phyloP scores from a whole-genome alignment of 2,113 vertebrate species.

The Serranochromis macrocephalus region DNA sequence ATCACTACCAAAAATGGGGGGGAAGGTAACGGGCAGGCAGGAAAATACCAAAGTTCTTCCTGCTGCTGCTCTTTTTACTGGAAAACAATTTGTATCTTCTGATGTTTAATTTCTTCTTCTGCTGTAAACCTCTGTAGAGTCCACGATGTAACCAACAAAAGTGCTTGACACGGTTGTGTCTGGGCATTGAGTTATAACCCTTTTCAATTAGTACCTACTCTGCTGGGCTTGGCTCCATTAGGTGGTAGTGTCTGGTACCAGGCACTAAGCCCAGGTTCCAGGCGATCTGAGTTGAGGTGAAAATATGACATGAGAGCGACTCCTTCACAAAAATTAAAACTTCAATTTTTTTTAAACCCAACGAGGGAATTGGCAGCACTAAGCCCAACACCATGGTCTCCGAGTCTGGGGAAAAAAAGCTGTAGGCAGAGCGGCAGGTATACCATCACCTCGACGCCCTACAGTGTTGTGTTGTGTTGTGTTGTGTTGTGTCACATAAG shows the following conservation, averaged over 20 bases:
- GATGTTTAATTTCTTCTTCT: not conserved
- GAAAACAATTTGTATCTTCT: not conserved
- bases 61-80: not conserved
- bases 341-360: not conserved
- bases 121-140: not conserved
- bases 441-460: not conserved
- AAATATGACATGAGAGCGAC: not conserved
- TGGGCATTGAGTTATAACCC: not conserved
- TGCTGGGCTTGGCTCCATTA: not conserved
- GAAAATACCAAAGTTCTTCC: not conserved
- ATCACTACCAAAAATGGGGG: not conserved
- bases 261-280: not conserved
- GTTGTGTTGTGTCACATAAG: not conserved
- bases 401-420: rapidly evolving
- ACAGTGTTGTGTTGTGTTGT: not conserved
- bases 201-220: not conserved
- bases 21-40: rapidly evolving
- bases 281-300: not conserved
- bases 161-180: not conserved
- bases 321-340: not conserved
- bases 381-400: not conserved
- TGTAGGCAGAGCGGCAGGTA: not conserved
- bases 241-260: not conserved
- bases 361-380: not conserved
- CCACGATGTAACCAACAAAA: not conserved